Evolutionary conservation across 37 sponge, comb jelly and placozoan genomes (phyloP).

Genomic region (Agelas oroides): DNA sequence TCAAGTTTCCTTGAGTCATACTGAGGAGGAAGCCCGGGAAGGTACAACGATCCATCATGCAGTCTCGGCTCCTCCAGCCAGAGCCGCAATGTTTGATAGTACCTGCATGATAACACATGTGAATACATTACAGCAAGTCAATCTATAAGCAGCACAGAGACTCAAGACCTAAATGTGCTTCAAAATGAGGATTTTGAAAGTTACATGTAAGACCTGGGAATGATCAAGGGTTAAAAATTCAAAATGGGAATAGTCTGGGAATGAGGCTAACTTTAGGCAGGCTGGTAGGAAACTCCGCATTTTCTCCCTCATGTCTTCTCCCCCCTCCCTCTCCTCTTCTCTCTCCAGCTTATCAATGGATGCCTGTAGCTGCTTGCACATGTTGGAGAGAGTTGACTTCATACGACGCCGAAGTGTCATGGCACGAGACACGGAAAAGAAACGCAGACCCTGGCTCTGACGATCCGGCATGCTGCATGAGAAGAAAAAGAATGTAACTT

Average conservation of each 20-base stretch:
- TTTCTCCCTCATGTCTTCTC: conserved; percentile 7
- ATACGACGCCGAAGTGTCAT: conserved; percentile 26
- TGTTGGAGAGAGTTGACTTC: conserved; percentile 41
- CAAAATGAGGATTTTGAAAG: too few species aligned
- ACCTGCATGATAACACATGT: conserved; percentile 51
- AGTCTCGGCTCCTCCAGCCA: conserved; percentile 97
- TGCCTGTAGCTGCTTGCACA: conserved; percentile 15
- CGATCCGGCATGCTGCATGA: conserved; percentile 53
- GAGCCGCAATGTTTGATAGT: conserved; percentile 65
- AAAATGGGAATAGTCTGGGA: too few species aligned
- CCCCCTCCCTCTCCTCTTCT: neutral
- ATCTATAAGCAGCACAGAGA: too few species aligned
- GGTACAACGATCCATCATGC: conserved; percentile 81
- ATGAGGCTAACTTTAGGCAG: too few species aligned
- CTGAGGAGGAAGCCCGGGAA: conserved; percentile 87
- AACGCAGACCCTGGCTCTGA: conserved; percentile 47
- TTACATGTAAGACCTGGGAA: too few species aligned
- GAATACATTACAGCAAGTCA: neutral
- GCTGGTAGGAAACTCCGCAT: conserved; percentile 7
- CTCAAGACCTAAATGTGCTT: too few species aligned
- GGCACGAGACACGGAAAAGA: conserved; percentile 34
- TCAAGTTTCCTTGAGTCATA: conserved; percentile 76
- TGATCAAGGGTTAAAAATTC: too few species aligned
- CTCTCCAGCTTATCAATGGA: conserved; percentile 14
- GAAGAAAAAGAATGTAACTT: neutral